phyloP scores from a whole-genome alignment of 2,113 vertebrate species.

The Elgaria multicarinata region DNA sequence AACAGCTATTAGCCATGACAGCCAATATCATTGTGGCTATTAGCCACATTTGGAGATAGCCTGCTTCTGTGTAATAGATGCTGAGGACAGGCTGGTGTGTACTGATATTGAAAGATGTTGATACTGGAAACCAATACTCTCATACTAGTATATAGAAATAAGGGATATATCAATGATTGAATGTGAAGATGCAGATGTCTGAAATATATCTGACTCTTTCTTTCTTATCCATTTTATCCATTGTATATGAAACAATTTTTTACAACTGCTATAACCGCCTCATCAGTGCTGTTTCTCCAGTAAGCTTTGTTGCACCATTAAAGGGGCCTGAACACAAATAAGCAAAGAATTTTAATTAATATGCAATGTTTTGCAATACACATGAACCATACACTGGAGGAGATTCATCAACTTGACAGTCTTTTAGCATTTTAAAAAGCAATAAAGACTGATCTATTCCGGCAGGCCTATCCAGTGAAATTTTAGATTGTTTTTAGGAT shows the following conservation, averaged over 20 bases:
- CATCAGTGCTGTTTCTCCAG: not conserved
- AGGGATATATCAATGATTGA: not conserved
- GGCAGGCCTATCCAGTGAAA: too few species aligned
- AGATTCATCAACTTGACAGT: too few species aligned
- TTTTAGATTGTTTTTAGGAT: too few species aligned
- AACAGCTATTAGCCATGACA: too few species aligned
- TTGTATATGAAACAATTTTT: not conserved
- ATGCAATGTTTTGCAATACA: not conserved
- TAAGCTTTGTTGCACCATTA: not conserved
- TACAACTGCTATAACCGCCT: not conserved
- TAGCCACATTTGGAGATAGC: too few species aligned
- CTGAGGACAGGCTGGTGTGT: not conserved
- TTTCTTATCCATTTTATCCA: not conserved
- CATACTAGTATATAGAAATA: not conserved
- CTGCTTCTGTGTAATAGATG: not conserved
- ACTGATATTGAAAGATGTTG: not conserved
- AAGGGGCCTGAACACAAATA: not conserved
- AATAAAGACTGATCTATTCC: too few species aligned
- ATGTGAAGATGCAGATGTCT: not conserved
- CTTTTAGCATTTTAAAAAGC: too few species aligned
- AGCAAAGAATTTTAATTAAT: conserved; percentile 6
- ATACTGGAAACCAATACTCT: not conserved
- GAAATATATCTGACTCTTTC: not conserved
- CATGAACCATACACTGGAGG: not conserved
- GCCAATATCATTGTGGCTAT: too few species aligned